phyloP scores from a whole-genome alignment of 2,113 vertebrate species.

The Tyrannus savana region DNA sequence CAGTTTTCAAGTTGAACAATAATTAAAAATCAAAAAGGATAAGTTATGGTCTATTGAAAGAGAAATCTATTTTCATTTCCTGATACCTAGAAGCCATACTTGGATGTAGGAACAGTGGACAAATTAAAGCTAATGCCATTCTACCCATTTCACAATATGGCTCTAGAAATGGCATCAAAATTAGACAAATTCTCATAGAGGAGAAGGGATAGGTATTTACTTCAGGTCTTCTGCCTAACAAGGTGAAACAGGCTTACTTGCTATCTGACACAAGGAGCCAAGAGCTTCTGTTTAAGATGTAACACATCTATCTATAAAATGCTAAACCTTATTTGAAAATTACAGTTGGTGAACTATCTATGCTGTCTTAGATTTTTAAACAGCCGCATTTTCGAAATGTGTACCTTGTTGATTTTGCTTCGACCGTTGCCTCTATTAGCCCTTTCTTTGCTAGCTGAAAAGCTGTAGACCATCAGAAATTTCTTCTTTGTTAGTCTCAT shows the following conservation, averaged over 20 bases:
- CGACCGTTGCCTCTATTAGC: background rate
- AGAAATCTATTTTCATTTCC: background rate
- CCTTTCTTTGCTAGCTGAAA: background rate
- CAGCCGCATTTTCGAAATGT: rapidly evolving
- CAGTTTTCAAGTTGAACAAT: background rate
- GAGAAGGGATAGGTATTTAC: background rate
- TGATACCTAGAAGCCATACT: background rate
- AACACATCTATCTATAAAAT: background rate
- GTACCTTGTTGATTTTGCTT: background rate
- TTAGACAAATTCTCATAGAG: background rate
- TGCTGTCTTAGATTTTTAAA: background rate
- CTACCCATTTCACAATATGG: background rate
- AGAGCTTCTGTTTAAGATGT: background rate
- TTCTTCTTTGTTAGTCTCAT: background rate
- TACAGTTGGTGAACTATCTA: background rate
- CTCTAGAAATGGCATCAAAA: background rate
- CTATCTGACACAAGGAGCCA: background rate
- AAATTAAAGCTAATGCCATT: background rate
- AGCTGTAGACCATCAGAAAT: background rate
- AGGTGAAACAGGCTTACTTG: background rate
- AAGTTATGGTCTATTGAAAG: background rate
- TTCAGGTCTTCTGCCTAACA: background rate
- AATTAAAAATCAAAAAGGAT: background rate
- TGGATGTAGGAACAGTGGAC: background rate
- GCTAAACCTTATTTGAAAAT: background rate